phyloP scores from a whole-genome alignment of 35 echinoderm and acorn worm genomes.

The Apostichopus californicus region DNA sequence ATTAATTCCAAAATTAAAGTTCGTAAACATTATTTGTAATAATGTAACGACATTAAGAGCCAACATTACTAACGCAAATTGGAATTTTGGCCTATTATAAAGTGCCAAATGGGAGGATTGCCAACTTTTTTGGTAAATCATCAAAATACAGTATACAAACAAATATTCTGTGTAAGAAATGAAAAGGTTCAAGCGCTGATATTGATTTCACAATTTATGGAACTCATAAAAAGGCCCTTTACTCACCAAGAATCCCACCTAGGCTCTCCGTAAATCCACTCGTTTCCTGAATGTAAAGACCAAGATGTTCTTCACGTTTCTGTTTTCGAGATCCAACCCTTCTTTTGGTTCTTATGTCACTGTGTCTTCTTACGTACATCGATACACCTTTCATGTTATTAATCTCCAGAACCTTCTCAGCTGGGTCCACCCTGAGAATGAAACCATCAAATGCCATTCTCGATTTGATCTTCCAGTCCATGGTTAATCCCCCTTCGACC shows the following conservation, averaged over 20 bases:
- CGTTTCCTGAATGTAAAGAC: neutral
- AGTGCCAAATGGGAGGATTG: too few species aligned
- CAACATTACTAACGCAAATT: too few species aligned
- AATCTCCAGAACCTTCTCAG: neutral
- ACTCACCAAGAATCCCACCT: neutral
- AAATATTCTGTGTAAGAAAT: too few species aligned
- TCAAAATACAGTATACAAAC: too few species aligned
- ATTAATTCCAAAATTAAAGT: too few species aligned
- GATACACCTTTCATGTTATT: neutral
- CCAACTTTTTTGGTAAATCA: too few species aligned
- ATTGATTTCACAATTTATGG: too few species aligned
- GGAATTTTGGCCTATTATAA: too few species aligned
- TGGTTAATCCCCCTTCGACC: neutral
- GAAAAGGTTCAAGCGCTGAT: too few species aligned
- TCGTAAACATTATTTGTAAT: too few species aligned
- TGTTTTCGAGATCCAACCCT: neutral
- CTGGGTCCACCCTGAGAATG: neutral
- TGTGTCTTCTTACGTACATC: neutral
- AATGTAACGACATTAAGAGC: too few species aligned
- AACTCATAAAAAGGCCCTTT: too few species aligned
- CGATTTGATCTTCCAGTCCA: neutral
- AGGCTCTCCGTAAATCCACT: neutral
- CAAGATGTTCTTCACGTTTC: neutral
- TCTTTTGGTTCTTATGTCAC: neutral
- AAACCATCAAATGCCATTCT: neutral